Evolutionary conservation across 1,140 invertebrate species (phyloP).

Genomic region (Stegodyphus dumicola): DNA sequence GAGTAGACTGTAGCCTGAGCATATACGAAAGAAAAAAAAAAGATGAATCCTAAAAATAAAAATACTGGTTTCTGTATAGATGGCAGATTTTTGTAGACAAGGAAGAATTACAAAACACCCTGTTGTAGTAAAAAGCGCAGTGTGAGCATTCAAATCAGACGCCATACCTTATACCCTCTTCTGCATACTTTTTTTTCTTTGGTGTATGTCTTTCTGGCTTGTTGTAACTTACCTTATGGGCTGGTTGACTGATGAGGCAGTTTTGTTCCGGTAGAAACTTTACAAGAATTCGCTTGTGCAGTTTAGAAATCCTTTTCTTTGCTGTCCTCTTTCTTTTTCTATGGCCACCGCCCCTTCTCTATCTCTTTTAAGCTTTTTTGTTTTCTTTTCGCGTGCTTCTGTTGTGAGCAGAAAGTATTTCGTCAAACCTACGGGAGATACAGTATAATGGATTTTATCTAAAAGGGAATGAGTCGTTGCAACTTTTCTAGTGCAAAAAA

Average conservation of each 20-base stretch:
- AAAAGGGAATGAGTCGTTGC: no score
- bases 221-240: slow-evolving; percentile 27
- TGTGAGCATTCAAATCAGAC: slow-evolving; percentile 24
- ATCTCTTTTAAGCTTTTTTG: background rate
- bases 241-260: slow-evolving; percentile 43
- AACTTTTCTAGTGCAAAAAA: no score
- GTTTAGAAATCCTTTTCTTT: slow-evolving; percentile 30
- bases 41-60: slow-evolving; percentile 1
- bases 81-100: slow-evolving; percentile 52
- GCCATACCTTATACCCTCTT: background rate
- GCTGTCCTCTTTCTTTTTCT: background rate
- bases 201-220: background rate
- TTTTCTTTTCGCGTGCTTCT: background rate
- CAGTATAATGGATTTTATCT: no score
- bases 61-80: slow-evolving; percentile 1
- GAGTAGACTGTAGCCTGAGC: background rate
- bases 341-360: background rate
- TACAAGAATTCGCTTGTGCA: slow-evolving; percentile 34
- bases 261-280: slow-evolving; percentile 36
- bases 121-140: background rate
- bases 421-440: no score
- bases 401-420: background rate
- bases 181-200: slow-evolving; percentile 22
- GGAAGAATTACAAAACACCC: slow-evolving; percentile 49
- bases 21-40: background rate